These are phyloP conservation scores for Candoia aspera DNA, from an alignment of 2,113 vertebrate species.

Conservation along the genomic window DNA sequence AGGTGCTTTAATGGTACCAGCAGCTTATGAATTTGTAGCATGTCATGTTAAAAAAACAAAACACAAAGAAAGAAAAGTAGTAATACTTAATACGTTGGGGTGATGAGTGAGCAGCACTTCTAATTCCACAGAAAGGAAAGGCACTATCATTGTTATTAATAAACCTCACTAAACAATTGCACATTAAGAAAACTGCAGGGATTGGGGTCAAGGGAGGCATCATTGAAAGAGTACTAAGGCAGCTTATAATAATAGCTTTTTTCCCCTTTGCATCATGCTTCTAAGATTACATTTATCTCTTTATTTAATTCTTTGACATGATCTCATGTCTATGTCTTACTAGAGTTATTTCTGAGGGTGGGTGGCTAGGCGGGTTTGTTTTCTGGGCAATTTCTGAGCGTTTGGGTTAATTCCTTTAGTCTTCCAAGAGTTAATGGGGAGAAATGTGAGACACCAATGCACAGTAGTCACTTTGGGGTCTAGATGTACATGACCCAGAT, in stretches of 20 bases:
- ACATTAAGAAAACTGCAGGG: slow-evolving; percentile 17
- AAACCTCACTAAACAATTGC: slow-evolving; percentile 38
- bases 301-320: background rate
- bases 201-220: background rate
- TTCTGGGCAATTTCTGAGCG: background rate
- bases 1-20: slow-evolving; percentile 58
- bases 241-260: background rate
- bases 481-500: background rate
- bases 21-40: slow-evolving; percentile 48
- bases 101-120: slow-evolving; percentile 56
- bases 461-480: background rate
- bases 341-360: background rate
- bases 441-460: too few species aligned
- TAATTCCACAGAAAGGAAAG: slow-evolving; percentile 34
- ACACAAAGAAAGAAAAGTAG: slow-evolving; percentile 59
- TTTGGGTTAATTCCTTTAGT: background rate
- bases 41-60: background rate
- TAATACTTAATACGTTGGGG: slow-evolving; percentile 58
- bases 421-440: background rate
- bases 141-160: slow-evolving; percentile 21
- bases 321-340: background rate
- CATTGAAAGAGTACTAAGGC: slow-evolving; percentile 4
- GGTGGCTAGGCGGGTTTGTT: background rate
- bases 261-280: background rate
- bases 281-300: background rate